Evolutionary conservation across 2,888 invertebrate genomes (phyloP), one percentile per base, ranked within the genome.

Genomic region (Nematopogon swammerdamellus): DNA sequence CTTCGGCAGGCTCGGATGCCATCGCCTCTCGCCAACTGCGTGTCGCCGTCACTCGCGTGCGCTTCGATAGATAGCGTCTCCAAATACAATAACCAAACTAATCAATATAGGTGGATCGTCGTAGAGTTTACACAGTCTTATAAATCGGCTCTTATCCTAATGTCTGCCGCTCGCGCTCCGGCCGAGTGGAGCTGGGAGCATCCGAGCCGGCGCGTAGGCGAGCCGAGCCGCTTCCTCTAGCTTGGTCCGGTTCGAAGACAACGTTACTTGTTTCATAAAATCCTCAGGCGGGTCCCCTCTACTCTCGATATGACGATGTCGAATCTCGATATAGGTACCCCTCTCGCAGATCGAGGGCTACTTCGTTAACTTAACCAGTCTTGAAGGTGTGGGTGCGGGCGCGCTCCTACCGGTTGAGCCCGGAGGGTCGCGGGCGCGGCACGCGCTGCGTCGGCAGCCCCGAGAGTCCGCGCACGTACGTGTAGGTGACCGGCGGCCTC

Each of bases 381-480:
- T 25, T 25, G 25, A 6, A 8, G 25, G 25, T 25, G 4, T 25
- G 25, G 25, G 25, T 8, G 18, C 43, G 8, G 44, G n/a, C 11
- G 18, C 3, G 36, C 3, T 30, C 19, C 51, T 55, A 56, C 55
- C 56, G 56, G 53, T 55, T 56, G 42, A 53, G 51, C n/a, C 56
- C 55, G 2, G 56, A 52, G 18, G 68, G 65, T 11, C 70, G 61
- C 51, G 68, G 82, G 54, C 86, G 82, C 0, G 92, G 91, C 18
- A 92, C 87, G 61, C 92, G 81, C 64, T 91, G 91, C 1, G 91
- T 92, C 6, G 92, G 91, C 49, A 92, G 71, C 10, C 92, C 92
- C 8, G 91, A 91, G 55, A 91, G 81, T 45, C 92, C 92, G 55
- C 86, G 86, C 2, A 90, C 87, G 67, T 92, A 92, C 8, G 89